These are phyloP conservation scores for Heliconius nattereri DNA, from an alignment of 1,140 invertebrate species.

Conservation along the genomic window DNA sequence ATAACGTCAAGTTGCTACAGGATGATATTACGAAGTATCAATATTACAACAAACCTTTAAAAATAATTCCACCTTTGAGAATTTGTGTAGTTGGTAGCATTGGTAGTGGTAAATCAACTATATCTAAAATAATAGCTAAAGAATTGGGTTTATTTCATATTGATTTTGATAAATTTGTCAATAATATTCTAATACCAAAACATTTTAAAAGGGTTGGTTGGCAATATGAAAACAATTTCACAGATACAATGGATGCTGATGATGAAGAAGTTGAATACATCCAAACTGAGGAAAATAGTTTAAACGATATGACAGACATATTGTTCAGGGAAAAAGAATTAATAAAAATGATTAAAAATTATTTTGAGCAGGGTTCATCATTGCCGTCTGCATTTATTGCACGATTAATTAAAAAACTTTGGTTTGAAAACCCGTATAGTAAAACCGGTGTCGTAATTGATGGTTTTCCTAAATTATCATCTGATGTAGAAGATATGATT, in stretches of 20 bases:
- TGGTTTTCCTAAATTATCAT: conserved; percentile 79
- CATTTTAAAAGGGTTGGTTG: conserved; percentile 70
- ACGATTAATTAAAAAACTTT: conserved; percentile 70
- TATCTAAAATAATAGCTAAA: conserved; percentile 75
- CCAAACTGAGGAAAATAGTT: conserved; percentile 60
- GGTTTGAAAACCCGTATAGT: conserved; percentile 76
- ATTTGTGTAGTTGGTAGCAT: conserved; percentile 81
- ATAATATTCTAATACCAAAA: conserved; percentile 60
- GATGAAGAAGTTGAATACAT: conserved; percentile 59
- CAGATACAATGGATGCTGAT: conserved; percentile 50
- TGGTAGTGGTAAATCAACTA: conserved; percentile 79
- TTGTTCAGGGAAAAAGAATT: conserved; percentile 64
- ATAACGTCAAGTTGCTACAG: conserved; percentile 74
- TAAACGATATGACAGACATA: conserved; percentile 52
- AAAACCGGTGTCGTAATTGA: conserved; percentile 81
- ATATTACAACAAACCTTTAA: conserved; percentile 62
- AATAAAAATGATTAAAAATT: conserved; percentile 62
- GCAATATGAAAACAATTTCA: conserved; percentile 65
- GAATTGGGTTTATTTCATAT: conserved; percentile 80
- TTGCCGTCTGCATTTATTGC: conserved; percentile 50
- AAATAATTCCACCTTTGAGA: conserved; percentile 73
- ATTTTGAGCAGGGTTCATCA: conserved; percentile 69
- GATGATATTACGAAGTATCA: conserved; percentile 71
- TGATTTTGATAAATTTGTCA: conserved; percentile 71
- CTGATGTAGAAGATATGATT: conserved; percentile 79